Evolutionary conservation across 1,140 invertebrate genomes (phyloP), one percentile per base, ranked within the genome.

Genomic region (Saccostrea cuccullata): DNA sequence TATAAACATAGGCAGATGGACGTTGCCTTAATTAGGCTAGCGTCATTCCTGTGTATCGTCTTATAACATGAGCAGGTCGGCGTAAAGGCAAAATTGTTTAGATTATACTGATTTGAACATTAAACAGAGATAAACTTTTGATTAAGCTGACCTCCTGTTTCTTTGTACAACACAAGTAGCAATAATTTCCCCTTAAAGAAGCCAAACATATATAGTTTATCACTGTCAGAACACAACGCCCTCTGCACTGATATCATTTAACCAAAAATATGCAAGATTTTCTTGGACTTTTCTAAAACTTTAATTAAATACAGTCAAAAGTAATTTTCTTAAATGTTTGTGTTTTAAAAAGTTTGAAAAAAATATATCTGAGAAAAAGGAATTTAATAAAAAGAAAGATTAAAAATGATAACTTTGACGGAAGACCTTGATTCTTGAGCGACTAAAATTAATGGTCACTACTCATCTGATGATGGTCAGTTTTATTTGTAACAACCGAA

Each of bases 61-160:
- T 64, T 64, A 17, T 64, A 20, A n/a, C 13, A 11, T 77, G 70
- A 77, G 30, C 26, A 77, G 26, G 70, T 30, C 9, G 70, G 11
- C 26, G 70, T 23, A 77, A 36, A 77, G 70, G 70, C 23, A 77
- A 36, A 26, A 15, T 77, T 77, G 70, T 77, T 77, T 77, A 77
- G 70, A 77, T 77, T 77, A 77, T 36, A 17, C 70, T 77, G 23
- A 77, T 77, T 77, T 77, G 70, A 77, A 77, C 70, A 77, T 77
- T 77, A 77, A 77, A 77, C 70, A 77, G 70, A 77, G 70, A 77
- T 77, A 77, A 77, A 77, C 70, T 77, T 26, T 77, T 77, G 70
- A 77, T 77, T 77, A 77, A 26, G 70, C 11, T 26, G 70, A 77
- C 70, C 70, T 77, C 67, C 55, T 88, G 87, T 55, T 86, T 84